Evolutionary conservation across 2,888 invertebrate genomes (phyloP), one percentile per base, ranked within the genome.

Genomic region (Diplolepis rosae): DNA sequence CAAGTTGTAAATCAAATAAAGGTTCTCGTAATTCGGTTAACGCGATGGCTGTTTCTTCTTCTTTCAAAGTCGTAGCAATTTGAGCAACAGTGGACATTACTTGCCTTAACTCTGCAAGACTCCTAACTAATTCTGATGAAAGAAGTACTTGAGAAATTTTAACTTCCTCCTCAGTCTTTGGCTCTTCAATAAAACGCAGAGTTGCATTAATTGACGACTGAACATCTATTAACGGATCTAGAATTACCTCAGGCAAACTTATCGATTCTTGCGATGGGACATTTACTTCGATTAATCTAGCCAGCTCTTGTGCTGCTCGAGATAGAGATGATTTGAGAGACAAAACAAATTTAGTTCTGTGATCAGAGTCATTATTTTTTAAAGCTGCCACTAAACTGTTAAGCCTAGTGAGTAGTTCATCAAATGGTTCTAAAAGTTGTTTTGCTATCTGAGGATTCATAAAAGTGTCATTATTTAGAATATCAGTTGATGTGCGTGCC

Each of bases 141-240:
- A 74, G 68, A 7, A 70, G 45, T 0, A 73, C 45, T 13, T 39
- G 39, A 11, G 61, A 61, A 35, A 61, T 35, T 28, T 70, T 72
- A 4, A 77, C 67, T 42, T 82, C 81, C 1, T 79, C 73, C 0
- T 79, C 74, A 1, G 79, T 77, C 6, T 75, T 77, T 2, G 75
- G 67, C n/a, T 79, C 79, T 68, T 87, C 85, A 4, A 80, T 75
- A 50, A 82, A 82, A 28, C 81, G 78, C 27, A 88, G 76, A 2
- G 84, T 82, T 2, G 77, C 72, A 72, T 83, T 85, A 2, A 88
- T 77, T 9, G 80, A 79, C 0, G 84, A 79, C 69, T 88, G 88
- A 2, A 86, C 82, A 69, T 87, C 85, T 24, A 87, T 85, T 18
- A 88, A 69, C 15, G 83, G 79, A 69, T 88, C 87, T 13, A 87